Conservation (phyloP, 2,888 invertebrate genomes). For the Odontocolon sp. region DNA sequence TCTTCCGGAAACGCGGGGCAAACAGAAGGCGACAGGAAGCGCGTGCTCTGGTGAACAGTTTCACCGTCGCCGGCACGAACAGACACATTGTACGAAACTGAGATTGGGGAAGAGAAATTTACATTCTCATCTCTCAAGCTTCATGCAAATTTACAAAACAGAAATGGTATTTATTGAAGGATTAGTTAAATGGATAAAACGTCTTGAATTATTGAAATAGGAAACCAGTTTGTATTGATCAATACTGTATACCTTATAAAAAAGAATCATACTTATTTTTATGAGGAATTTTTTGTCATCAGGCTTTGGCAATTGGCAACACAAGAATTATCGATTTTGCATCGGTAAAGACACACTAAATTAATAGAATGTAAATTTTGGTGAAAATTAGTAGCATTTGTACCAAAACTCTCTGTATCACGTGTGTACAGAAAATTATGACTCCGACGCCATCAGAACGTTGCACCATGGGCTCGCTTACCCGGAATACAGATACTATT, state of each 20-base stretch:
- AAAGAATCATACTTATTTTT: too few species aligned
- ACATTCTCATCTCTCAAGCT: neutral
- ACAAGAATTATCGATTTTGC: too few species aligned
- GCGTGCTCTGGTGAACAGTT: constrained; percentile 40
- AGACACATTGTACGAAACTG: neutral
- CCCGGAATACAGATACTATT: constrained; percentile 39
- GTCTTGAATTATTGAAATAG: too few species aligned
- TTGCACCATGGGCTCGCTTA: constrained; percentile 34
- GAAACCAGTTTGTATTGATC: too few species aligned
- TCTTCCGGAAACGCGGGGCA: constrained; percentile 54
- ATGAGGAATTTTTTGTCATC: too few species aligned
- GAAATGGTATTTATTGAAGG: neutral
- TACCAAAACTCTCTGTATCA: too few species aligned
- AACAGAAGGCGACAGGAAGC: constrained; percentile 56
- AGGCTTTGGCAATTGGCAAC: too few species aligned
- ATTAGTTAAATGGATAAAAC: too few species aligned
- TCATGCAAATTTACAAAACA: neutral
- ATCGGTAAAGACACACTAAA: too few species aligned
- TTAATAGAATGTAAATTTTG: too few species aligned
- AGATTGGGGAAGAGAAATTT: neutral
- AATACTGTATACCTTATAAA: too few species aligned
- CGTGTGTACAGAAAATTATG: too few species aligned
- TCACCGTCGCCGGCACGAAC: neutral
- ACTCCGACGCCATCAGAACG: neutral
- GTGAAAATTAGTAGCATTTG: neutral